Evolutionary conservation across 2,797 vertebrate species (phyloP), one percentile per base, ranked within the genome.

Genomic region (Microtus californicus): DNA sequence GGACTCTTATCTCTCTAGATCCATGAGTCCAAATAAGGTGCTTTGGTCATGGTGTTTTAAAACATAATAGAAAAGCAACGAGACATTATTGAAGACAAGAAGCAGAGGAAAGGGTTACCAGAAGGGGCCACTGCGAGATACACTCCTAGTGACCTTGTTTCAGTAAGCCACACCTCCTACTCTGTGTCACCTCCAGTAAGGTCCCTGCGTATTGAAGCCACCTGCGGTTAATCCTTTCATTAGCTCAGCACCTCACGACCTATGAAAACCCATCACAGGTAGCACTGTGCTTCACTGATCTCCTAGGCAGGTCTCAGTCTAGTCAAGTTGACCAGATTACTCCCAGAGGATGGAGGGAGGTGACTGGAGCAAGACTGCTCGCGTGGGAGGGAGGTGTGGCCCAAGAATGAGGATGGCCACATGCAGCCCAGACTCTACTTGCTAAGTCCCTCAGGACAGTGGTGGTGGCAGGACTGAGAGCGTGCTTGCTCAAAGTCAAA

Each of bases 351-450:
- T 1, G 10, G 43, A 29, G 6, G 4, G 2, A 5, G 63, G 43
- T 3, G 17, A 43, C 37, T 25, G 19, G 40, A 1, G 0, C 7
- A 29, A 15, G 19, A 12, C 25, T 40, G 45, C 17, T 21, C 48
- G 5, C 4, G 63, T 74, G 37, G 17, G 63, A 15, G 14, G 17
- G 5, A 6, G 6, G 79, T 69, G 59, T 71, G 40, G 69, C 29
- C 45, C n/a, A 74, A 79, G 45, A 73, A 19, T 25, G 15, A 67
- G 76, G 61, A 80, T 7, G 17, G 7, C 65, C 34, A 63, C 63
- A 8, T 23, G 54, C 8, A 61, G 19, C 81, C 79, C 65, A 81
- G 54, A 13, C 88, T 67, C n/a, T 0, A 0, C 11, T 81, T 0
- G 0, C 17, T 40, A 14, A 61, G 56, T 29, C 25, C 43, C 78